Conservation (phyloP, 2,797 vertebrate genomes). For the Epinephelus awoara region DNA sequence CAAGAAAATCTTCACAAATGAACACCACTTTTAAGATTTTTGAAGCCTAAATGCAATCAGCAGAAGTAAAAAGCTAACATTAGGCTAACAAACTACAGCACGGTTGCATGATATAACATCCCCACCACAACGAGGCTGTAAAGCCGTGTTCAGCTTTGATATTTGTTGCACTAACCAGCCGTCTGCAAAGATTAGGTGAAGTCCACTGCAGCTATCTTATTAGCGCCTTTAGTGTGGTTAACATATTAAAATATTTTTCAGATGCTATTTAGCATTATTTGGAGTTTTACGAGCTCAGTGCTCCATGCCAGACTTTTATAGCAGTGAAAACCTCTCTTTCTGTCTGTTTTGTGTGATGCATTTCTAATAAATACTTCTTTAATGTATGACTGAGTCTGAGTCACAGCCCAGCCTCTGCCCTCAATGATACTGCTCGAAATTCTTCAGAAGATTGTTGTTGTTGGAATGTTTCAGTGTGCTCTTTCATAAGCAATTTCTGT, state of each 20-base stretch:
- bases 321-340: background rate
- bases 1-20: too few species aligned
- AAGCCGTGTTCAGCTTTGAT: background rate
- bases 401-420: background rate
- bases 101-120: too few species aligned
- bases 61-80: too few species aligned
- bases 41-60: too few species aligned
- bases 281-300: too few species aligned
- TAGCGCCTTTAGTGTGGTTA: background rate
- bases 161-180: background rate
- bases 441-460: background rate
- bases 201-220: background rate
- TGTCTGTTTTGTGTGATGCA: background rate
- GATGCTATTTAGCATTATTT: background rate
- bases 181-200: background rate
- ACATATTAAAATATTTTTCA: background rate
- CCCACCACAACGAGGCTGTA: too few species aligned
- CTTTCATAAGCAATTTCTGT: too few species aligned
- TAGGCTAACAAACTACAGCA: too few species aligned
- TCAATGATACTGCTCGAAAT: too few species aligned
- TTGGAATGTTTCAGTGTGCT: too few species aligned
- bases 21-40: too few species aligned
- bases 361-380: background rate
- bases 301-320: background rate
- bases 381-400: background rate